Conservation (phyloP, 2,113 vertebrate genomes). For the Indri indri region DNA sequence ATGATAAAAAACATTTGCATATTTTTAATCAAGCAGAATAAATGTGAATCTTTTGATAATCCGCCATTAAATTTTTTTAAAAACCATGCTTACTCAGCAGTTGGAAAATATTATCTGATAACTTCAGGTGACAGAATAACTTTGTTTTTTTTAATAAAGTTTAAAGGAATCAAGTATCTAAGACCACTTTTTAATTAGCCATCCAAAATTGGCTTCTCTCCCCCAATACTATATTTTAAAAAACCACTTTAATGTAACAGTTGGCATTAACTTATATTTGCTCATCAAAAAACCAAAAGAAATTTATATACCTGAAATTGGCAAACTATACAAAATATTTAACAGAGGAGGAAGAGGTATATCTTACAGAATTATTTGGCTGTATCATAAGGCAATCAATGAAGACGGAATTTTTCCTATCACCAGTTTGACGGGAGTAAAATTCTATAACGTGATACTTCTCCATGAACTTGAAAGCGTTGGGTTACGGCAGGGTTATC, state of each 20-base stretch:
- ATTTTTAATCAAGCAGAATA: conserved; percentile 2
- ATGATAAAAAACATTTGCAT: neutral
- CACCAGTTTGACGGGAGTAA: conserved; percentile 52
- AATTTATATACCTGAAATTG: conserved; percentile 66
- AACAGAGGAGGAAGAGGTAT: conserved; percentile 80
- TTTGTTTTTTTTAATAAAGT: neutral
- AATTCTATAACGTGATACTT: conserved; percentile 72
- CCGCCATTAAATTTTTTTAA: neutral
- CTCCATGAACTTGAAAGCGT: conserved; percentile 59
- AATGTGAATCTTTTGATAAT: neutral
- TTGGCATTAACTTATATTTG: conserved; percentile 76
- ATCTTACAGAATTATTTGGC: conserved; percentile 84
- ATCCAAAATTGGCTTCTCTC: conserved; percentile 60
- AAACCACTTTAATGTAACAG: conserved; percentile 76
- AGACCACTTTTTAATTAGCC: conserved; percentile 53
- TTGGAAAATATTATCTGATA: conserved; percentile 51
- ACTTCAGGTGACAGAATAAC: neutral
- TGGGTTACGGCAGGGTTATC: conserved; percentile 70
- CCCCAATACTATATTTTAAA: neutral
- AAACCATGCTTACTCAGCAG: neutral
- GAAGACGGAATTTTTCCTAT: conserved; percentile 75
- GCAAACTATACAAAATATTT: conserved; percentile 77
- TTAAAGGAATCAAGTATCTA: conserved; percentile 46
- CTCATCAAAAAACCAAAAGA: conserved; percentile 71
- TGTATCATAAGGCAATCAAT: conserved; percentile 88